Conservation (phyloP, 2,113 vertebrate species). For the Mungos mungo region DNA sequence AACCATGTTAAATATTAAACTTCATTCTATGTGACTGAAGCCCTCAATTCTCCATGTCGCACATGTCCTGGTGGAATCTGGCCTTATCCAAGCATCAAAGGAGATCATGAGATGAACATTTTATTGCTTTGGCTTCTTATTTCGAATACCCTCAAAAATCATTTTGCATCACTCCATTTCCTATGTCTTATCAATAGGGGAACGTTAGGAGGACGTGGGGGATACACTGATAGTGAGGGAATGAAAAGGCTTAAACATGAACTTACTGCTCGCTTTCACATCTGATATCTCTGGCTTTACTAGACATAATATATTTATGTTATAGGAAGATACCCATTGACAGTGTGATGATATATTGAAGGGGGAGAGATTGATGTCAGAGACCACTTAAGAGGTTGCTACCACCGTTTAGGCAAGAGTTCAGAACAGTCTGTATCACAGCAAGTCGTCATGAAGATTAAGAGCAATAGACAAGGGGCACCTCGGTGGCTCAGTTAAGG, state of each 20-base stretch:
- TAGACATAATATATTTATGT: not conserved
- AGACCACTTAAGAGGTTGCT: not conserved
- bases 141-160: not conserved
- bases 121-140: not conserved
- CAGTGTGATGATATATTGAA: not conserved
- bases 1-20: not conserved
- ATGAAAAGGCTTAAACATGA: not conserved
- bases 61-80: not conserved
- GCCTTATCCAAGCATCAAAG: not conserved
- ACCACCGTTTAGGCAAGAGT: not conserved
- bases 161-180: not conserved
- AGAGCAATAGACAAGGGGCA: not conserved
- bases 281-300: not conserved
- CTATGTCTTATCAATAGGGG: not conserved
- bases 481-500: too few relatives aligned
- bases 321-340: not conserved
- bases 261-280: not conserved
- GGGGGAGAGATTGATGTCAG: not conserved
- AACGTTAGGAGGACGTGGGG: not conserved
- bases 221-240: not conserved
- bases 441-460: not conserved
- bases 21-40: not conserved
- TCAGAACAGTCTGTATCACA: not conserved
- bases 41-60: not conserved
- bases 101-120: not conserved